Base-by-base conservation (phyloP, 2,797 vertebrate genomes). In the Enteromius viviparus region DNA sequence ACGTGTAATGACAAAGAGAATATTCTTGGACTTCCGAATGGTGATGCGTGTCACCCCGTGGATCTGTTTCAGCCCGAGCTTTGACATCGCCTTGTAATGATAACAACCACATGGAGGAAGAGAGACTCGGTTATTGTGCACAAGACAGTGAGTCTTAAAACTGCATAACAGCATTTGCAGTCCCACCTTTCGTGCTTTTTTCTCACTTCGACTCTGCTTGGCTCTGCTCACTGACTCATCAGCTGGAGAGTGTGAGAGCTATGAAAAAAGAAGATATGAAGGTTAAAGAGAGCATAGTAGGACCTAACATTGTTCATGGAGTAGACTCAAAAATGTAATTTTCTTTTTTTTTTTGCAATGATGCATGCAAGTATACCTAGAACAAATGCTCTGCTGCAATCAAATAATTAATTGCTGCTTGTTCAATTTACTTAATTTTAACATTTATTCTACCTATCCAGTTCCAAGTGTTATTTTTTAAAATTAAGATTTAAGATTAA, bases 11-110 rank as follows among this genome's bases (percentile, higher is more conserved):
- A 99, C 98, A 68, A 99, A 99, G 78, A 99, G 93, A 92, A 99
- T 99, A 89, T 98, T 99, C 93, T 99, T 99, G 87, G 98, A 99
- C 87, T 99, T 99, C 89, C 98, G 96, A 87, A 99, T 99, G 71
- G 98, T 99, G 93, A 99, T 98, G 88, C 98, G 95, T 49, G 97
- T 98, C 89, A 99, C 97, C 6, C 97, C 97, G 0, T 98, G 97
- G 85, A 99, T 96, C 55, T 97, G 97, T 86, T 98, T 93, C 82
- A 99, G 89, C 62, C 98, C 98, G 76, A 99, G 95, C 91, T 99
- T 99, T 68, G 97, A 98, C 98, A 99, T 99, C 19, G 98, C 98
- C 98, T 99, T 86, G 42, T 70, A 49, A 53, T 29, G 34, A 78
- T 17, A n/a, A 84, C 21, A 69, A 64, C 19, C 37, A 83, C 26